These are phyloP conservation scores for Andricus grossulariae DNA, from an alignment of 1,140 invertebrate genomes.

Conservation along the genomic window DNA sequence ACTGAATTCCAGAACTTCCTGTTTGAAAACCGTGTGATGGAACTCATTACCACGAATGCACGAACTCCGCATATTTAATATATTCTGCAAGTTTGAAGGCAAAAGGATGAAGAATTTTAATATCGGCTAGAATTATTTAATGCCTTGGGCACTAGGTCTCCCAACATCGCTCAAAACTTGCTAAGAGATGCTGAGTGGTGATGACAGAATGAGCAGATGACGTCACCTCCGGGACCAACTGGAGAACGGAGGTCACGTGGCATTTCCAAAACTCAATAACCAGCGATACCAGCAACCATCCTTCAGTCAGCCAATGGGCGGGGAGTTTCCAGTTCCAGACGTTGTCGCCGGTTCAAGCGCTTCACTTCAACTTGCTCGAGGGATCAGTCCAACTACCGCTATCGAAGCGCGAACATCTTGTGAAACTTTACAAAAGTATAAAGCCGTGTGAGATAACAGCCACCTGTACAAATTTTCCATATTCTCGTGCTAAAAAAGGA, in stretches of 20 bases:
- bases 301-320: conserved; percentile 52
- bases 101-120: neutral
- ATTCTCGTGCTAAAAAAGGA: conserved; percentile 17
- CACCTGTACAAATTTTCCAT: conserved; percentile 17
- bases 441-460: neutral
- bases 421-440: conserved; percentile 16
- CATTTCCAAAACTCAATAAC: conserved; percentile 56
- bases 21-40: conserved; percentile 25
- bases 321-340: conserved; percentile 49
- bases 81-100: conserved; percentile 15
- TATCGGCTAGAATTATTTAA: no score
- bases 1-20: conserved; percentile 23
- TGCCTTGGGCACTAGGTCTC: no score
- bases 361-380: conserved; percentile 38
- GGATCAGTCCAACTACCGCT: conserved; percentile 47
- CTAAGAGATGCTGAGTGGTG: neutral
- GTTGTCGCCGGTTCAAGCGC: conserved; percentile 41
- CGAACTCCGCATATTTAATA: neutral
- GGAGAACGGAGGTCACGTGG: conserved; percentile 65
- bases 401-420: conserved; percentile 37
- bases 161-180: neutral
- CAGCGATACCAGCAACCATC: conserved; percentile 8
- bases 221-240: conserved; percentile 57
- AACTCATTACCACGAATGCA: conserved; percentile 31
- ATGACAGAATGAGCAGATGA: conserved; percentile 44